Conservation (phyloP, 2,888 invertebrate genomes). For the Parochlus steinenii region DNA sequence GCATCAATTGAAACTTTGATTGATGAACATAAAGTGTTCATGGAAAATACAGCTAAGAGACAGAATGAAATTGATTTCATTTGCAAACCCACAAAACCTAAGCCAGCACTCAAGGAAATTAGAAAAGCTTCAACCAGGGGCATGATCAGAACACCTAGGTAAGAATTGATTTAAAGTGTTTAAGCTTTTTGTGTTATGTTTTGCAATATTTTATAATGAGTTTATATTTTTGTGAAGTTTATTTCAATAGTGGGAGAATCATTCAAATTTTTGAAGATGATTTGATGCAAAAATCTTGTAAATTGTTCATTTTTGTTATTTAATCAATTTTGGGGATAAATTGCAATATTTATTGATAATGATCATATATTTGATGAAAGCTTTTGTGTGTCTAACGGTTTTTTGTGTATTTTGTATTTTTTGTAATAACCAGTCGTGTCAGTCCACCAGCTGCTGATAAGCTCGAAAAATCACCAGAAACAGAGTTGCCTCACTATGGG, state of each 20-base stretch:
- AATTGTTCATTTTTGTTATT: constrained; percentile 15
- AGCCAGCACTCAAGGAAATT: constrained; percentile 38
- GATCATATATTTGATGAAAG: constrained; percentile 13
- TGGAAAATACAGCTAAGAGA: constrained; percentile 86
- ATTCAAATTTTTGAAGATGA: too few species aligned
- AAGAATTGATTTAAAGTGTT: too few species aligned
- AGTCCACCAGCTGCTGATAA: constrained; percentile 57
- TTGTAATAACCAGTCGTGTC: constrained; percentile 49
- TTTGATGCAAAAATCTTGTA: too few species aligned
- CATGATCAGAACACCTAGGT: too few species aligned
- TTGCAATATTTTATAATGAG: constrained; percentile 18
- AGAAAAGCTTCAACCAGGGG: constrained; percentile 44
- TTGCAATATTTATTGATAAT: constrained; percentile 6
- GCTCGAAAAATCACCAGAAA: constrained; percentile 65
- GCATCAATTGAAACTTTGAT: constrained; percentile 75
- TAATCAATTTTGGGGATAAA: constrained; percentile 16
- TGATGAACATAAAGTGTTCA: constrained; percentile 85
- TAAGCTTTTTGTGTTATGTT: constrained; percentile 18
- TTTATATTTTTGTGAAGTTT: constrained; percentile 13
- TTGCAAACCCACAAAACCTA: constrained; percentile 70
- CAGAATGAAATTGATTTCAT: constrained; percentile 91
- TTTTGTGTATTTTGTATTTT: constrained; percentile 12
- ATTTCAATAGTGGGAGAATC: too few species aligned
- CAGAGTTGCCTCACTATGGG: constrained; percentile 71
- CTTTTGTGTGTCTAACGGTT: constrained; percentile 16